Evolutionary conservation across 2,888 invertebrate genomes (phyloP).

Genomic region (Napeogenes inachia): DNA sequence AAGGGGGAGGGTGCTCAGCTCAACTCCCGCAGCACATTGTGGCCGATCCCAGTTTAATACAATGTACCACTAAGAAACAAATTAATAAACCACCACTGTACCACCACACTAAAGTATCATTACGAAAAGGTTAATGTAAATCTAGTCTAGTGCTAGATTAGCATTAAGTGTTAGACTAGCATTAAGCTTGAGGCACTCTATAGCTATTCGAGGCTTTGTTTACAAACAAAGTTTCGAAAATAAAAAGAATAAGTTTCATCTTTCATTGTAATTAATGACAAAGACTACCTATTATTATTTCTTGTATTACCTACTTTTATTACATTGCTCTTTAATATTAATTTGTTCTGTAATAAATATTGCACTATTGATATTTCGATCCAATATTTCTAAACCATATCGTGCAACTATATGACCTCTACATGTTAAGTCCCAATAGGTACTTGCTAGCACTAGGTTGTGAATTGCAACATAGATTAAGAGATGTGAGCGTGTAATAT

Average conservation of each 20-base stretch:
- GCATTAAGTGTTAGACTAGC: neutral
- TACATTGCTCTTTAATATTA: neutral
- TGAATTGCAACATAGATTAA: neutral
- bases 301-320: neutral
- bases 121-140: no score
- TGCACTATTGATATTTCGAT: neutral
- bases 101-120: no score
- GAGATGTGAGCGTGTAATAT: neutral
- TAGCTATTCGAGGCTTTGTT: no score
- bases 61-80: no score
- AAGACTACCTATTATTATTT: no score
- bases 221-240: no score
- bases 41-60: no score
- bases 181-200: no score
- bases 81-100: no score
- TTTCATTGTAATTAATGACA: neutral
- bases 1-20: no score
- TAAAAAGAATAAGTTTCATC: no score
- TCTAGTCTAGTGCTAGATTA: neutral
- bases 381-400: neutral
- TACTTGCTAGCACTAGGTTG: neutral
- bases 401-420: constrained; percentile 1
- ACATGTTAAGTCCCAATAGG: neutral
- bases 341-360: neutral
- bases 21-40: no score